phyloP scores from a whole-genome alignment of 1,140 invertebrate species.

The Drosophila guanche region DNA sequence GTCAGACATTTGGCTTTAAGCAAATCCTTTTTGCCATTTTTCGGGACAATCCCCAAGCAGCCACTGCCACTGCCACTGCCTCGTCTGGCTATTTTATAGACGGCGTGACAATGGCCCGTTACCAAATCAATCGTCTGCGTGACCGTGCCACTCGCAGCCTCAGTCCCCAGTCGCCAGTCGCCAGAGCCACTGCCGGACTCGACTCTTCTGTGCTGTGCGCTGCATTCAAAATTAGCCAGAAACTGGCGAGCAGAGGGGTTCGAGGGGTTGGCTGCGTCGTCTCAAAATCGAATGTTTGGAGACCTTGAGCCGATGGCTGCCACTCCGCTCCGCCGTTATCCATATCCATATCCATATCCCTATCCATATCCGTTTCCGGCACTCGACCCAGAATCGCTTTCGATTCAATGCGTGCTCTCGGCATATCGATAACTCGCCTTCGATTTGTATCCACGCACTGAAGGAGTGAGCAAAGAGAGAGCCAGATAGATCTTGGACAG shows the following conservation, averaged over 20 bases:
- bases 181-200: background rate
- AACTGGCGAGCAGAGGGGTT: background rate
- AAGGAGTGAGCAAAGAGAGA: background rate
- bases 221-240: slow-evolving; percentile 73
- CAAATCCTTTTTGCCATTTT: slow-evolving; percentile 55
- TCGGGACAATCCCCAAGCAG: slow-evolving; percentile 11
- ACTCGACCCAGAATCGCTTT: slow-evolving; percentile 49
- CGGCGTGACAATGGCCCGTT: slow-evolving; percentile 76
- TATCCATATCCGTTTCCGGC: slow-evolving; percentile 69
- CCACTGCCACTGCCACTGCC: background rate
- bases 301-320: slow-evolving; percentile 58
- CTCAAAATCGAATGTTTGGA: slow-evolving; percentile 72
- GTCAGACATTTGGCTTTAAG: slow-evolving; percentile 46
- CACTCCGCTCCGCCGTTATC: too few species aligned
- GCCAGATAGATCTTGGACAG: slow-evolving; percentile 18
- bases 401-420: slow-evolving; percentile 55
- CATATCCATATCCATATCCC: slow-evolving; percentile 3
- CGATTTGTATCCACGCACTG: slow-evolving; percentile 13
- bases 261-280: background rate
- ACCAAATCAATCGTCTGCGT: slow-evolving; percentile 78
- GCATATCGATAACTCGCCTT: slow-evolving; percentile 40
- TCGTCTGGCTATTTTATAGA: slow-evolving; percentile 43
- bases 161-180: background rate
- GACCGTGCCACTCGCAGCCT: slow-evolving; percentile 34
- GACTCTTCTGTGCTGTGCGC: slow-evolving; percentile 63